A percentile compares a stretch with the other conserved stretches of the same genome.
phyloP scores from a whole-genome alignment of 2,888 invertebrate genomes.

The Shargacucullia verbasci region DNA sequence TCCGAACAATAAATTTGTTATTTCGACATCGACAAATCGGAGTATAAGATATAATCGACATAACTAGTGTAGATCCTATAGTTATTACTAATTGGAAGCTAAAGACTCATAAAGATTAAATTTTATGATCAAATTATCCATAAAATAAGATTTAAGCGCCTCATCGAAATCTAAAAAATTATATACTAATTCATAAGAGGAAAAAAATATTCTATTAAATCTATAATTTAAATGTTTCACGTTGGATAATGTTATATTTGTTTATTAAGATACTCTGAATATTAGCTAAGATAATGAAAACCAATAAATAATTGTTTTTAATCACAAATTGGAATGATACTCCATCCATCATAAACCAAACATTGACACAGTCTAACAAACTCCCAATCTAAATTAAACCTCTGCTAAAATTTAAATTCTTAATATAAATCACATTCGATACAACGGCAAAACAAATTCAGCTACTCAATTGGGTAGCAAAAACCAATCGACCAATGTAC shows the following conservation, averaged over 20 bases:
- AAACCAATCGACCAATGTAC: slow-evolving; percentile 51
- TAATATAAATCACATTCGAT: slow-evolving; percentile 32
- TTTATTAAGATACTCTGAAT: no score
- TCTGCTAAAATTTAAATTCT: slow-evolving; percentile 18
- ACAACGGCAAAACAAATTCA: slow-evolving; percentile 33
- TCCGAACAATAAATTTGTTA: slow-evolving; percentile 22
- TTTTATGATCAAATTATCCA: slow-evolving; percentile 5
- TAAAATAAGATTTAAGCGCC: neutral
- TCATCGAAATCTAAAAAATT: no score
- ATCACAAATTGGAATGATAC: slow-evolving; percentile 24
- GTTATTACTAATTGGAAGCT: neutral
- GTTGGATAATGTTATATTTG: no score
- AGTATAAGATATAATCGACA: slow-evolving; percentile 7
- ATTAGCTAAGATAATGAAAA: slow-evolving; percentile 1
- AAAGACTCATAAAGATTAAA: slow-evolving; percentile 3
- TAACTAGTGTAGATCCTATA: slow-evolving; percentile 1
- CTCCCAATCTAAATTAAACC: slow-evolving; percentile 32
- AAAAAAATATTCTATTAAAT: no score
- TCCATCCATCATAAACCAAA: slow-evolving; percentile 21
- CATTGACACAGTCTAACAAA: slow-evolving; percentile 31
- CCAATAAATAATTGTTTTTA: slow-evolving; percentile 37
- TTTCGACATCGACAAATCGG: slow-evolving; percentile 16
- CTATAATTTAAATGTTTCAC: no score
- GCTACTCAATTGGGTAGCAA: slow-evolving; percentile 29
- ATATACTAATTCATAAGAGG: no score